Conservation (phyloP, 2,888 invertebrate genomes). For the Melipona beecheii region DNA sequence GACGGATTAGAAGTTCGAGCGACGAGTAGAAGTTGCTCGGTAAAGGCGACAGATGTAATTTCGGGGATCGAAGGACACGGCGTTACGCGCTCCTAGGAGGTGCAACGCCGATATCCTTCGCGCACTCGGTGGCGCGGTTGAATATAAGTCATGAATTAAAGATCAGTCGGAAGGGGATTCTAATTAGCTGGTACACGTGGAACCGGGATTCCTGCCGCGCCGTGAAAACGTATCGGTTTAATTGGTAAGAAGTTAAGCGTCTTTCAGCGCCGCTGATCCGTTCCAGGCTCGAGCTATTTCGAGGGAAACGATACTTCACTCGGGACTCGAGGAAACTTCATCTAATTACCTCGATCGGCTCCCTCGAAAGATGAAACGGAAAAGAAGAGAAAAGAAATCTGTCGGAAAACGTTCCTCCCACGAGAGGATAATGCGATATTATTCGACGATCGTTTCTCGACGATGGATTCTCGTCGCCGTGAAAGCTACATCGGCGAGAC, state of each 20-base stretch:
- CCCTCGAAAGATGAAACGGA: not conserved
- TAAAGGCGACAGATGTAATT: slow-evolving; percentile 17
- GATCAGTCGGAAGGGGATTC: slow-evolving; percentile 62
- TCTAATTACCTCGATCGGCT: slow-evolving; percentile 10
- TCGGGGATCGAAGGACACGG: slow-evolving; percentile 18
- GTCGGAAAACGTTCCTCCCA: not conserved
- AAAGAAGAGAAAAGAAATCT: not conserved
- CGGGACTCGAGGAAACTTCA: not conserved
- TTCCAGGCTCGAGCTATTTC: not conserved
- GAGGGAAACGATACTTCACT: not conserved
- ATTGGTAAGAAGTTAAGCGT: slow-evolving; percentile 52
- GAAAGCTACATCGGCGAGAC: not conserved
- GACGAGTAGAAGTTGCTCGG: no score
- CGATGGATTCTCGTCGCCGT: not conserved
- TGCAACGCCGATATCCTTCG: slow-evolving; percentile 41
- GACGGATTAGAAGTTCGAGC: slow-evolving; percentile 56
- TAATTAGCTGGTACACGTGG: slow-evolving; percentile 59
- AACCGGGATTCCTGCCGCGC: slow-evolving; percentile 50
- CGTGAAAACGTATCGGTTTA: slow-evolving; percentile 54
- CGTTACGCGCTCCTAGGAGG: slow-evolving; percentile 18
- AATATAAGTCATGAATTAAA: slow-evolving; percentile 65
- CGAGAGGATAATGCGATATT: not conserved
- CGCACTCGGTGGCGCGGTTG: slow-evolving; percentile 28
- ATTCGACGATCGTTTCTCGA: no score
- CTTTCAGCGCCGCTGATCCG: slow-evolving; percentile 19